Percentiles rank a stretch among this genome's conserved stretches.
Evolutionary conservation across 2,113 vertebrate genomes (phyloP).

Genomic region (Hippocampus abdominalis): DNA sequence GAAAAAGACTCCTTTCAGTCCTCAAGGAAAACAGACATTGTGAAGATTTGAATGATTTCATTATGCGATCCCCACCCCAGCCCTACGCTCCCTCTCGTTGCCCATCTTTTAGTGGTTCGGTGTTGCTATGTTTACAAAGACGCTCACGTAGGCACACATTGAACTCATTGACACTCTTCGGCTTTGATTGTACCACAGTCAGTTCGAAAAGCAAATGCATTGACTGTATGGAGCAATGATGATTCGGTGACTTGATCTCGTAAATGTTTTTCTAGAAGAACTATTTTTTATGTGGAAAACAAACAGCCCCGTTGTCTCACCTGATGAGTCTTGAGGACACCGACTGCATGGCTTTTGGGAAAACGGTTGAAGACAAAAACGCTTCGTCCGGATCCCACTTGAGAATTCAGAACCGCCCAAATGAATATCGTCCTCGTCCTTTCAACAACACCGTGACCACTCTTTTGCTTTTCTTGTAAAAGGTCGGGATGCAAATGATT

Average conservation of each 20-base stretch:
- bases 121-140: conserved; percentile 60
- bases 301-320: conserved; percentile 6
- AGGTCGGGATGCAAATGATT: conserved; percentile 57
- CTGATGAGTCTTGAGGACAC: conserved; percentile 21
- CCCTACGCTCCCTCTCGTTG: background rate
- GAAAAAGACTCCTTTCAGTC: conserved; percentile 59
- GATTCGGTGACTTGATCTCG: conserved; percentile 24
- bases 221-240: conserved; percentile 12
- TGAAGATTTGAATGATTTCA: conserved; percentile 59
- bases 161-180: conserved; percentile 39
- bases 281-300: conserved; percentile 25
- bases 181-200: conserved; percentile 62
- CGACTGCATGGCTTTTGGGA: conserved; percentile 48
- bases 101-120: conserved; percentile 38
- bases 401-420: conserved; percentile 30
- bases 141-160: conserved; percentile 29
- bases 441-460: conserved; percentile 19
- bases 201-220: conserved; percentile 41
- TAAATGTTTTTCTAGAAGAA: conserved; percentile 40
- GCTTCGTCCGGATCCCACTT: conserved; percentile 25
- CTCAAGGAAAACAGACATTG: conserved; percentile 60
- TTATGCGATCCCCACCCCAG: conserved; percentile 29
- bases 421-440: conserved; percentile 22
- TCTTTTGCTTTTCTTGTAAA: conserved; percentile 31
- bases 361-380: background rate